These are phyloP conservation scores for Galago senegalensis DNA, from an alignment of 2,797 vertebrate species.

Conservation along the genomic window DNA sequence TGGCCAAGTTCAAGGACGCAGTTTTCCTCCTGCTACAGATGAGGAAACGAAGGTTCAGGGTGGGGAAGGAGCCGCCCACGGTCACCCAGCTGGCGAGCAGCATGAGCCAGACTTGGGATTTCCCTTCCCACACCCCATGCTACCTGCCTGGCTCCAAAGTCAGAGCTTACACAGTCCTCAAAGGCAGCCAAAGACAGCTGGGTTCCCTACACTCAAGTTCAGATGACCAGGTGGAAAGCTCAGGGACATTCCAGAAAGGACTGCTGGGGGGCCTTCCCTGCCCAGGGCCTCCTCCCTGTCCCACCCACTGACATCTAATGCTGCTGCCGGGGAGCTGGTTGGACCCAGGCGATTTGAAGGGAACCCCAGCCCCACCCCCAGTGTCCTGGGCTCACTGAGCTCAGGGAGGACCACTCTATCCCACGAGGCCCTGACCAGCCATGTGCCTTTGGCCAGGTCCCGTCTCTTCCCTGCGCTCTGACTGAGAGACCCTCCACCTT, in stretches of 20 bases:
- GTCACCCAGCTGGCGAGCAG: neutral
- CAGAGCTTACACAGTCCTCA: neutral
- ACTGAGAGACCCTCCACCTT: neutral
- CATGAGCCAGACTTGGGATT: fast-evolving
- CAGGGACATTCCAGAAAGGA: neutral
- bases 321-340: neutral
- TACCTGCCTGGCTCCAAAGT: neutral
- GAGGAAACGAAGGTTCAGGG: neutral
- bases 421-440: fast-evolving
- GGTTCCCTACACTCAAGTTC: neutral
- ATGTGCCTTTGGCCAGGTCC: neutral
- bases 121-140: fast-evolving
- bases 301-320: too few relatives aligned
- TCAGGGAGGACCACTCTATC: neutral
- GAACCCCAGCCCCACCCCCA: neutral
- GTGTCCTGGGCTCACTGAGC: neutral
- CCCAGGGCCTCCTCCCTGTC: neutral
- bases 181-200: neutral
- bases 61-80: neutral
- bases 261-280: fast-evolving
- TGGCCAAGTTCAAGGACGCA: fast-evolving
- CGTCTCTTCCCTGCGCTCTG: neutral
- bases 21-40: too few relatives aligned
- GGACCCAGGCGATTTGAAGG: too few relatives aligned
- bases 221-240: neutral